Evolutionary conservation across 2,888 invertebrate species (phyloP).

Genomic region (Petrophora chlorosata): DNA sequence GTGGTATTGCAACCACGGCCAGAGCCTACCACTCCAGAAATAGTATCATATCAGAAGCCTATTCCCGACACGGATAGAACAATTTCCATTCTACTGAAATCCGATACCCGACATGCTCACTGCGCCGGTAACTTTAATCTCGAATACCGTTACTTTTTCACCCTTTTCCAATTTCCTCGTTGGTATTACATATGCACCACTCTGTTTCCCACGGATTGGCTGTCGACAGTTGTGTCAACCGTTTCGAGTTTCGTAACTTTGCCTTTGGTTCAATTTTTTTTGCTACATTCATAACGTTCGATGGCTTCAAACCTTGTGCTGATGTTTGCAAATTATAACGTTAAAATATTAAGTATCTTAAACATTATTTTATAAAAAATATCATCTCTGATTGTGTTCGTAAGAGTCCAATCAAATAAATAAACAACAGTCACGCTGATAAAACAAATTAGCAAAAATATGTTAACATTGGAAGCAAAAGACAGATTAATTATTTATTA

Average conservation of each 20-base stretch:
- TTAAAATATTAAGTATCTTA: too few species aligned
- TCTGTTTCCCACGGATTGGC: conserved; percentile 35
- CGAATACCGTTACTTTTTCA: conserved; percentile 47
- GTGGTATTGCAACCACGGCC: too few species aligned
- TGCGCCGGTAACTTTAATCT: conserved; percentile 52
- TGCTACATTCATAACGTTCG: conserved; percentile 1
- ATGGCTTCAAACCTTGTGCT: not conserved
- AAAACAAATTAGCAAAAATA: too few species aligned
- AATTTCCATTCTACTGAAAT: conserved; percentile 12
- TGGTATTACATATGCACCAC: conserved; percentile 38
- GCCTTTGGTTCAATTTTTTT: conserved; percentile 25
- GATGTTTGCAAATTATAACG: not conserved
- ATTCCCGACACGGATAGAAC: conserved; percentile 19
- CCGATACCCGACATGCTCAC: conserved; percentile 29
- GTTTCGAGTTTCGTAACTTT: conserved; percentile 21
- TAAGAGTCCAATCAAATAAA: too few species aligned
- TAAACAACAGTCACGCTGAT: too few species aligned
- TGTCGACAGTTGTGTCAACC: conserved; percentile 31
- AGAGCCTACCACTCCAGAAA: too few species aligned
- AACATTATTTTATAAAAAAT: too few species aligned
- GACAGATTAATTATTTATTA: too few species aligned
- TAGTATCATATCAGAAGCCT: too few species aligned
- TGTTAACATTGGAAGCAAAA: too few species aligned
- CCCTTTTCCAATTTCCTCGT: conserved; percentile 42
- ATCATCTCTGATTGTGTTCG: too few species aligned